A percentile compares a stretch with the other conserved stretches of the same genome.
Evolutionary conservation across 64 coral and sea anemone species (phyloP).

Genomic region (Montipora sp.): DNA sequence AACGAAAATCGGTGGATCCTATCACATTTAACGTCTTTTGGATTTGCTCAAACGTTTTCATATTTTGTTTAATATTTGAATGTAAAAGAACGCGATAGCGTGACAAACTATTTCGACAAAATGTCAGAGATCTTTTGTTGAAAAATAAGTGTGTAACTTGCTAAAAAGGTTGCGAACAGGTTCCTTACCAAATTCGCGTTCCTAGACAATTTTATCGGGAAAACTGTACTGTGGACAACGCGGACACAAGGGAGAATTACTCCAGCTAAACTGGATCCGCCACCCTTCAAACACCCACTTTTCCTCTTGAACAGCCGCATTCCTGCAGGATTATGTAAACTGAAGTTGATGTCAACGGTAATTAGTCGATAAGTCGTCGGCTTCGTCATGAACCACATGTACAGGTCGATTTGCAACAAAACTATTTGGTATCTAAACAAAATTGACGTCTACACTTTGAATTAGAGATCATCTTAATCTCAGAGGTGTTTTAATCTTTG

Average conservation of each 20-base stretch:
- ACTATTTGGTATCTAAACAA: not conserved
- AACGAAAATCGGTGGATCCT: no score
- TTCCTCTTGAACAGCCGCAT: not conserved
- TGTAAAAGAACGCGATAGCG: no score
- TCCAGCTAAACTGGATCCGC: no score
- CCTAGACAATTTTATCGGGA: no score
- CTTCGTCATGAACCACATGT: not conserved
- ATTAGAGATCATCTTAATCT: not conserved
- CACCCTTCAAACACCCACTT: not conserved
- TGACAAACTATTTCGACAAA: not conserved
- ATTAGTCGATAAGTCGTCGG: not conserved
- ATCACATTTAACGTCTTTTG: no score
- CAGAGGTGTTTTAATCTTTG: not conserved
- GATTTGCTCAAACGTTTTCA: no score
- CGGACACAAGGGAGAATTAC: no score
- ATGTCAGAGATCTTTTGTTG: not conserved
- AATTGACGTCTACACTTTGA: not conserved
- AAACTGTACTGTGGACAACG: no score
- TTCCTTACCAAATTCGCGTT: no score
- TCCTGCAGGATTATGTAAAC: not conserved
- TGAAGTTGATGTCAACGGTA: not conserved
- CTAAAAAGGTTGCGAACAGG: no score
- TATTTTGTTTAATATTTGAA: no score
- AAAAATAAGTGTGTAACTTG: not conserved
- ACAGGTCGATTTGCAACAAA: not conserved